Evolutionary conservation across 1,140 invertebrate species (phyloP).

Genomic region (Nautilus pompilius): DNA sequence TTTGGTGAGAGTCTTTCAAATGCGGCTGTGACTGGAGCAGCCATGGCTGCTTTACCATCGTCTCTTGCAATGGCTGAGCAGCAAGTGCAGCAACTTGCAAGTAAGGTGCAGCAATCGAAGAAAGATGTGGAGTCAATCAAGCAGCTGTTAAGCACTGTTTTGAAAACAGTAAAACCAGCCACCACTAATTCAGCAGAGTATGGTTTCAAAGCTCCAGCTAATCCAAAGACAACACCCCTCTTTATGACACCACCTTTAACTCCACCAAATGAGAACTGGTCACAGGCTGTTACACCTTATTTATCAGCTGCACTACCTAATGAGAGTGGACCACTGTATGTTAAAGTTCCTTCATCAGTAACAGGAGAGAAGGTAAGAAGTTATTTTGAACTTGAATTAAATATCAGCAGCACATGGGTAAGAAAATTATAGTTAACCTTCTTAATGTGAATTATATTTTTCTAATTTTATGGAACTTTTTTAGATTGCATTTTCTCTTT

Average conservation of each 20-base stretch:
- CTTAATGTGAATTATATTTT: too few species aligned
- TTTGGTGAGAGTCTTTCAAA: conserved; percentile 36
- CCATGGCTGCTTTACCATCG: conserved; percentile 14
- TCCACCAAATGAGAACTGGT: conserved; percentile 42
- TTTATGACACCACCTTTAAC: conserved; percentile 47
- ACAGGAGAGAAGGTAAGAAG: neutral
- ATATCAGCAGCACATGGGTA: too few species aligned
- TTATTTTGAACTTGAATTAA: neutral
- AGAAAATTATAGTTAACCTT: too few species aligned
- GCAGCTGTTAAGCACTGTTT: conserved; percentile 3
- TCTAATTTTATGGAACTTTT: too few species aligned
- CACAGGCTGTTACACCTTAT: conserved; percentile 12
- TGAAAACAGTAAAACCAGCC: neutral
- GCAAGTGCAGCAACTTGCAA: conserved; percentile 26
- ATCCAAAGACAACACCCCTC: conserved; percentile 46
- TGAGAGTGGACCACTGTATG: conserved; percentile 3
- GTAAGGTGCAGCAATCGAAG: conserved; percentile 18
- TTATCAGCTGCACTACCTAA: neutral
- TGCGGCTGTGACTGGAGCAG: conserved; percentile 13
- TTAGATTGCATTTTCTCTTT: neutral
- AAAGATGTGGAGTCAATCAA: conserved; percentile 13
- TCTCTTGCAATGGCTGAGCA: conserved; percentile 25
- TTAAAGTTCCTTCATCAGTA: neutral
- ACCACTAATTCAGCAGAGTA: neutral
- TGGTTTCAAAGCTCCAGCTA: conserved; percentile 24